A percentile compares a stretch with the other conserved stretches of the same genome.
phyloP scores from a whole-genome alignment of 2,888 invertebrate genomes.

The Leptopilina drosophilae region DNA sequence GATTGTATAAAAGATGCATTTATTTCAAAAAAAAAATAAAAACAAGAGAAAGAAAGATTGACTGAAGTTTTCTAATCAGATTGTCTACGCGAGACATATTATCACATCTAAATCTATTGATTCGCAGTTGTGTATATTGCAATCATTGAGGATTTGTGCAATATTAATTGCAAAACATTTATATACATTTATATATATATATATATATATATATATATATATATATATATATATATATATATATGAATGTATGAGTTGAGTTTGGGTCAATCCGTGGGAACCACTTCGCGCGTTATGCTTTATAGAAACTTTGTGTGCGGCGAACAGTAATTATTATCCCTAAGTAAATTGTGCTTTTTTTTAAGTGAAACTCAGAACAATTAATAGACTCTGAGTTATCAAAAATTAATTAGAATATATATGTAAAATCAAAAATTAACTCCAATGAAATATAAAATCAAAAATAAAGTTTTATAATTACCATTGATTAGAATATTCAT shows the following conservation, averaged over 20 bases:
- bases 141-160: conserved; percentile 24
- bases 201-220: background rate
- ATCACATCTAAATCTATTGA: conserved; percentile 8
- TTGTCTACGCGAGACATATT: background rate
- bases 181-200: background rate
- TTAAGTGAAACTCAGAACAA: too few relatives aligned
- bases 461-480: too few relatives aligned
- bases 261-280: conserved; percentile 36
- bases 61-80: conserved; percentile 7
- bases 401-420: too few relatives aligned
- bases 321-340: conserved; percentile 27
- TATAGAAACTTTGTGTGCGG: background rate
- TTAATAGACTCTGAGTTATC: too few relatives aligned
- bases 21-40: background rate
- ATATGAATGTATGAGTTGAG: too few relatives aligned
- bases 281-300: background rate
- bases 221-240: background rate
- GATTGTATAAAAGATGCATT: conserved; percentile 2
- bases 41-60: background rate
- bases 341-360: conserved; percentile 4
- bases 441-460: too few relatives aligned
- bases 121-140: background rate
- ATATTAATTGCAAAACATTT: conserved; percentile 18
- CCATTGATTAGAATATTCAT: too few relatives aligned
- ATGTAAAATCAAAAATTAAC: too few relatives aligned